Evolutionary conservation across 2,888 invertebrate species (phyloP), one percentile per base, ranked within the genome.

Genomic region (Stratiomys singularior): DNA sequence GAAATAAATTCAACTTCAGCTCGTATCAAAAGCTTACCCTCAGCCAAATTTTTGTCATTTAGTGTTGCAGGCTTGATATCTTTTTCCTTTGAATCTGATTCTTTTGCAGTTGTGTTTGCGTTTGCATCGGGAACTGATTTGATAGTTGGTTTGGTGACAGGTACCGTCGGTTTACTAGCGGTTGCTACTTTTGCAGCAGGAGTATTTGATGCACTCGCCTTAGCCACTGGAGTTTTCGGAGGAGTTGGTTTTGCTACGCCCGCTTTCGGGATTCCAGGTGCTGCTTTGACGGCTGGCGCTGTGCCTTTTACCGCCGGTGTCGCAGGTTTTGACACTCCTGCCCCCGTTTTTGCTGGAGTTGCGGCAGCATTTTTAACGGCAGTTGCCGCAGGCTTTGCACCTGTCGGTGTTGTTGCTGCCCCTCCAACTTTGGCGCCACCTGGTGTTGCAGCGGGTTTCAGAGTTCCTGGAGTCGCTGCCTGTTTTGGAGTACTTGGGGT

Each of bases 191-290:
- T 46, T 23, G 66, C 25, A 13, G 74, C 11, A 21, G 67, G 21
- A 7, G 67, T 23, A 44, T 44, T 46, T 18, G 37, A 15, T 71
- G 15, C 7, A 30, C 18, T 46, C 63, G 60, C 27, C 4, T 23
- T 5, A 58, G 37, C 46, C 52, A 52, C 58, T 64, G 58, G 15
- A 52, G 28, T 13, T 44, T 56, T 77, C 15, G 46, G n/a, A 11
- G 74, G 58, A 67, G 25, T 52, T 18, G 63, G 28, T 66, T 44
- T 58, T 58, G 18, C 58, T 21, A 11, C 69, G 52, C 52, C 18
- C 15, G 4, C 58, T n/a, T n/a, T n/a, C n/a, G n/a, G n/a, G n/a
- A n/a, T n/a, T n/a, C n/a, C n/a, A n/a, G n/a, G n/a, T 27, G 76
- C 30, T 21, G 76, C 1, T 30, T 27, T 76, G 28, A 13, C 28